These are phyloP conservation scores for Parapsyche elsis DNA, from an alignment of 1,140 invertebrate genomes.

Conservation along the genomic window DNA sequence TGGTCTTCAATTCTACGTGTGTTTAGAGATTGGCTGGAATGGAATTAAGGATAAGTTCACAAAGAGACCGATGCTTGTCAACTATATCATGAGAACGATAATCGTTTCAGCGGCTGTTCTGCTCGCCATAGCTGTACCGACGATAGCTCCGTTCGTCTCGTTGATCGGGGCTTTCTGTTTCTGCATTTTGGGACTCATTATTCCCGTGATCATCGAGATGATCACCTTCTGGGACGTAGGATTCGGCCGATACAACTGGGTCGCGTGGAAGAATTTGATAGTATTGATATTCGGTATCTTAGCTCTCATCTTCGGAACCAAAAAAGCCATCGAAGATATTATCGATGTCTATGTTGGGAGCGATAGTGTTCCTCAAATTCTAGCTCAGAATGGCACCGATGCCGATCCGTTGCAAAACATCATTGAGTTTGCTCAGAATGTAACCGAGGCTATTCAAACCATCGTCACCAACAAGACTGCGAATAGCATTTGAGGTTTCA, in stretches of 20 bases:
- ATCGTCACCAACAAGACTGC: too few relatives aligned
- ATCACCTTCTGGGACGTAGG: slow-evolving; percentile 82
- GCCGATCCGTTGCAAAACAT: neutral
- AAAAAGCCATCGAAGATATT: slow-evolving; percentile 66
- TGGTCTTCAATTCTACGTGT: slow-evolving; percentile 96
- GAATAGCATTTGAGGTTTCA: too few relatives aligned
- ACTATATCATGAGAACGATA: slow-evolving; percentile 80
- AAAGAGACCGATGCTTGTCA: slow-evolving; percentile 75
- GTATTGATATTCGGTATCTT: slow-evolving; percentile 79
- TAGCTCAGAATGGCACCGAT: neutral
- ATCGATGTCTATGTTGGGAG: neutral
- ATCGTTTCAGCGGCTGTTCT: slow-evolving; percentile 75
- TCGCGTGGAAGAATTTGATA: slow-evolving; percentile 82
- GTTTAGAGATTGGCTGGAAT: slow-evolving; percentile 84
- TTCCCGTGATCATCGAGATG: slow-evolving; percentile 90
- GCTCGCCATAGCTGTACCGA: slow-evolving; percentile 87
- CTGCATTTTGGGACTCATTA: slow-evolving; percentile 90
- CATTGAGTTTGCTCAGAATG: neutral
- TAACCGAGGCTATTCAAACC: neutral
- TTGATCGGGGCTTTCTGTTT: slow-evolving; percentile 95
- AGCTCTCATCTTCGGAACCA: slow-evolving; percentile 84
- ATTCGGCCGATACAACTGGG: slow-evolving; percentile 76
- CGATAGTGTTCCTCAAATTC: neutral
- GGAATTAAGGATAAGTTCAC: slow-evolving; percentile 76
- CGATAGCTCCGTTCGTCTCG: slow-evolving; percentile 90